A percentile compares a stretch with the other conserved stretches of the same genome.
These are phyloP conservation scores for Grapholita molesta DNA, from an alignment of 1,140 invertebrate genomes.

Conservation along the genomic window DNA sequence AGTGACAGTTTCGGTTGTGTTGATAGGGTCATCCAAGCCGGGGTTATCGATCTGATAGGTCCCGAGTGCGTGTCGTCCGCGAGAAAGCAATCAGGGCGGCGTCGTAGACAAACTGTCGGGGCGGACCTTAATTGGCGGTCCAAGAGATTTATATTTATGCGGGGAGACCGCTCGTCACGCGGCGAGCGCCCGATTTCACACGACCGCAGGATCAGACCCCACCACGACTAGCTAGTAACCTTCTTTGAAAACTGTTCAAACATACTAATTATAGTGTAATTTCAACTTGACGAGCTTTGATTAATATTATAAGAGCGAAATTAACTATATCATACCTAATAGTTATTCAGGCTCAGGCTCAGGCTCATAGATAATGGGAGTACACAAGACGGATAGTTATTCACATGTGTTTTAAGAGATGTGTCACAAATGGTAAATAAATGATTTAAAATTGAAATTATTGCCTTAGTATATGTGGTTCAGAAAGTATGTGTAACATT, in stretches of 20 bases:
- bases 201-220: conserved; percentile 33
- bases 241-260: background rate
- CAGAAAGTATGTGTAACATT: no score
- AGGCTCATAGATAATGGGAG: no score
- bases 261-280: background rate
- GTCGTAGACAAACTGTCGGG: conserved; percentile 73
- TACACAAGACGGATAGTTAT: no score
- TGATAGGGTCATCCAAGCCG: conserved; percentile 14
- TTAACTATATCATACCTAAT: background rate
- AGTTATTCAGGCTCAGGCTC: no score
- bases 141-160: conserved; percentile 77
- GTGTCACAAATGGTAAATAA: no score
- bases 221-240: background rate
- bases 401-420: no score
- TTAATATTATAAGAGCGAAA: no score
- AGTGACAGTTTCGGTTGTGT: background rate
- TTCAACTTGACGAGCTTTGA: no score
- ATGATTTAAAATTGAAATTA: no score
- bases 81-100: conserved; percentile 65
- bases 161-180: conserved; percentile 55
- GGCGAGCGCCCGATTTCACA: conserved; percentile 32
- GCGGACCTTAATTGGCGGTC: conserved; percentile 73
- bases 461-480: no score
- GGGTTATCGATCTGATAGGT: conserved; percentile 27
- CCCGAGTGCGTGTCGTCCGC: conserved; percentile 33